A percentile compares a stretch with the other conserved stretches of the same genome.
These are phyloP conservation scores for Gryllus bimaculatus DNA, from an alignment of 1,140 invertebrate genomes.

Conservation along the genomic window DNA sequence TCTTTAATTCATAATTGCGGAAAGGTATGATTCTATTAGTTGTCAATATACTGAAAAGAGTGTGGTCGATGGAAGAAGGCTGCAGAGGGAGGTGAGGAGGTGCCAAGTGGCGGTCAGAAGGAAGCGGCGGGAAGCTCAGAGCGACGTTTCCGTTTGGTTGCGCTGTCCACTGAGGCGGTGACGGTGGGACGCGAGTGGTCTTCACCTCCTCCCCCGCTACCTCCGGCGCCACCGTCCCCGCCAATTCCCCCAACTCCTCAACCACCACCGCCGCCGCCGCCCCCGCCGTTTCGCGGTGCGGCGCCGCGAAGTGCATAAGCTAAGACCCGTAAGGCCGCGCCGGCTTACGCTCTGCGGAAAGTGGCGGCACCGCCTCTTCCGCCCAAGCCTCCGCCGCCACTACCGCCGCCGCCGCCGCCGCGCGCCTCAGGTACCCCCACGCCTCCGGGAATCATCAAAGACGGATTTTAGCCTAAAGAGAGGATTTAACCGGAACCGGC, in stretches of 20 bases:
- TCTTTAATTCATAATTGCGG: no score
- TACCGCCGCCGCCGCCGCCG: no score
- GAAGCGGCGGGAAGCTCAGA: background rate
- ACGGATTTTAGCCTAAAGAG: conserved; percentile 18
- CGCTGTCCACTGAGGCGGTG: background rate
- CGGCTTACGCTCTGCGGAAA: background rate
- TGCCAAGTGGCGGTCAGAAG: background rate
- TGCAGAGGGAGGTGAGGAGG: background rate
- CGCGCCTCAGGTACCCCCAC: background rate
- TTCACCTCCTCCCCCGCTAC: background rate
- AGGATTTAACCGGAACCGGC: conserved; percentile 15
- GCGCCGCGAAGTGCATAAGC: background rate
- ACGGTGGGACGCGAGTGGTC: no score
- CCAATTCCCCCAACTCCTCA: background rate
- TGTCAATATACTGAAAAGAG: background rate
- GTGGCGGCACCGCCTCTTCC: background rate
- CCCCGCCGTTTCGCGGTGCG: no score
- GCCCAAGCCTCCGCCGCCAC: background rate
- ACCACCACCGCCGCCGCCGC: background rate
- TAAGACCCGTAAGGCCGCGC: background rate
- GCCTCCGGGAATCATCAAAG: conserved; percentile 18
- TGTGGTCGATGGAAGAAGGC: background rate
- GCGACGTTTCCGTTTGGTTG: background rate
- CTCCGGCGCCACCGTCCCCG: no score
- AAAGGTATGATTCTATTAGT: background rate